Conservation (phyloP, 2,888 invertebrate genomes). For the Escarpia spicata region DNA sequence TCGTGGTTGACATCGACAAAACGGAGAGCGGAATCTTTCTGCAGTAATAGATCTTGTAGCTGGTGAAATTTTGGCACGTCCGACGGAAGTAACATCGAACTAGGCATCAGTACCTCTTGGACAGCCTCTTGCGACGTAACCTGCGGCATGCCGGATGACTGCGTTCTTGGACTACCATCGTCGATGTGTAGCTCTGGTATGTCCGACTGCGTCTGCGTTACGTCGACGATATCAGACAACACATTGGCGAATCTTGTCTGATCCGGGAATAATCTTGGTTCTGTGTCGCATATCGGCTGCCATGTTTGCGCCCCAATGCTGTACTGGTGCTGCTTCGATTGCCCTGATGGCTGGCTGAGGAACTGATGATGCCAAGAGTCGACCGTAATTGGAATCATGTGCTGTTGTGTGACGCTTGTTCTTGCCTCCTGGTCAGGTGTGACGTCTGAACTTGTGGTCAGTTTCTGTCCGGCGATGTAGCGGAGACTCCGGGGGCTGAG, state of each 20-base stretch:
- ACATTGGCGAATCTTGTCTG: not conserved
- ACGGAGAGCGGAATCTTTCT: not conserved
- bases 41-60: not conserved
- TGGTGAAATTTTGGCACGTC: not conserved
- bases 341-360: not conserved
- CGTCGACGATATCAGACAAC: not conserved
- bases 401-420: not conserved
- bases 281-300: not conserved
- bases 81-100: not conserved
- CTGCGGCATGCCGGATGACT: not conserved
- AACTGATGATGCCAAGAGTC: not conserved
- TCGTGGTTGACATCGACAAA: not conserved
- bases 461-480: not conserved
- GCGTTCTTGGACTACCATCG: not conserved
- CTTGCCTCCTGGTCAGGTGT: not conserved
- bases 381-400: not conserved
- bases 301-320: not conserved
- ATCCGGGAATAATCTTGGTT: not conserved
- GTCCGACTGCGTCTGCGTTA: not conserved
- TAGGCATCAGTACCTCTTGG: not conserved
- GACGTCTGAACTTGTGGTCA: not conserved
- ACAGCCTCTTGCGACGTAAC: not conserved
- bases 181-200: not conserved
- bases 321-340: not conserved
- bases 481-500: not conserved